A percentile compares a stretch with the other conserved stretches of the same genome.
phyloP scores from a whole-genome alignment of 2,113 vertebrate species.

The Dipodomys stephensi region DNA sequence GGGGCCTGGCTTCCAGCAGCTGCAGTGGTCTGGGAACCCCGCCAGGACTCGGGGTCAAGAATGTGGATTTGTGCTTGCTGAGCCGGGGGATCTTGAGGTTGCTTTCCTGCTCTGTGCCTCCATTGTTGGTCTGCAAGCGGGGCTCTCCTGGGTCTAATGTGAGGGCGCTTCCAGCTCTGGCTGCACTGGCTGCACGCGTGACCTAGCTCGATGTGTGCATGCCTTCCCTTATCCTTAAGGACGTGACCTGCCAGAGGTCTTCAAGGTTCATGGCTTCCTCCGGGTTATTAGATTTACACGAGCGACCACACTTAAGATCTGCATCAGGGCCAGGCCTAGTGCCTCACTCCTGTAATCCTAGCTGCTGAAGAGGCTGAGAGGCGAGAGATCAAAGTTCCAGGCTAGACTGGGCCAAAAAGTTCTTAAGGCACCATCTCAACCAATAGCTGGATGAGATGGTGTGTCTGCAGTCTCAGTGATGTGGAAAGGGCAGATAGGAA shows the following conservation, averaged over 20 bases:
- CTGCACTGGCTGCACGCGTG: background rate
- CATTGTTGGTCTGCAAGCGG: background rate
- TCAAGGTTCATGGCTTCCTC: background rate
- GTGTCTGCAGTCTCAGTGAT: too few relatives aligned
- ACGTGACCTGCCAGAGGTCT: background rate
- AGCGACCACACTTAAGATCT: background rate
- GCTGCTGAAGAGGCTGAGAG: too few relatives aligned
- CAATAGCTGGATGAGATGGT: too few relatives aligned
- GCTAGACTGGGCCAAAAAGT: too few relatives aligned
- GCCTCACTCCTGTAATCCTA: too few relatives aligned
- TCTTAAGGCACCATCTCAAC: too few relatives aligned
- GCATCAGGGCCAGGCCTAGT: too few relatives aligned
- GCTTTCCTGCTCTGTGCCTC: background rate
- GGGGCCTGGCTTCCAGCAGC: background rate
- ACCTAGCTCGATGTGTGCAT: too few relatives aligned
- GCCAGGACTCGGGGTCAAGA: background rate
- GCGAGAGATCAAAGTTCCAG: too few relatives aligned
- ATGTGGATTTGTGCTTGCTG: background rate
- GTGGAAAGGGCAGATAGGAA: too few relatives aligned
- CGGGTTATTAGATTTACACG: background rate
- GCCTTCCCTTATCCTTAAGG: background rate
- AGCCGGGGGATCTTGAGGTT: background rate
- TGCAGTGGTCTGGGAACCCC: background rate
- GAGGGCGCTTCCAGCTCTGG: background rate
- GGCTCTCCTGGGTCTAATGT: background rate